Percentiles rank a stretch among this genome's conserved stretches.
Conservation (phyloP, 2,888 invertebrate genomes). For the Nomada lathburiana region DNA sequence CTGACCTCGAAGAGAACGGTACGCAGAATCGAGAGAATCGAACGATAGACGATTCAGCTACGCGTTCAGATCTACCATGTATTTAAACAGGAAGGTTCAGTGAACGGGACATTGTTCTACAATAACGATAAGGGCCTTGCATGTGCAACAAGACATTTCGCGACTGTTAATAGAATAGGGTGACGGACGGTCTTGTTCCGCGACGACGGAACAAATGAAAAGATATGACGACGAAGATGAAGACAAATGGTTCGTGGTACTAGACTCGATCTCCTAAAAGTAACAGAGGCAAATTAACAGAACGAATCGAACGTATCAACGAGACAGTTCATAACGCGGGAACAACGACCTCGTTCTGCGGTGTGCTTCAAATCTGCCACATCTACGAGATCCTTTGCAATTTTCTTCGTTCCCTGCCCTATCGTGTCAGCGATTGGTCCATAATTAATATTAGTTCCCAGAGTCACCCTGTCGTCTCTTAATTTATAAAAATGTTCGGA, state of each 20-base stretch:
- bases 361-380: slow-evolving; percentile 15
- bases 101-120: slow-evolving; percentile 59
- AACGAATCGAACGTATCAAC: slow-evolving; percentile 56
- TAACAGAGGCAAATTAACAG: slow-evolving; percentile 59
- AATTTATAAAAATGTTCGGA: too few relatives aligned
- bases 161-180: slow-evolving; percentile 68
- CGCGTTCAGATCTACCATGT: slow-evolving; percentile 12
- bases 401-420: slow-evolving; percentile 9
- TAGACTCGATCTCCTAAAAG: slow-evolving; percentile 67
- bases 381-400: not conserved
- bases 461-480: not conserved
- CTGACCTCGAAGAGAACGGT: slow-evolving; percentile 11
- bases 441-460: slow-evolving; percentile 43
- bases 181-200: slow-evolving; percentile 63
- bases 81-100: slow-evolving; percentile 55
- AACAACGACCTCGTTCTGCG: slow-evolving; percentile 46
- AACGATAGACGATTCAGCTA: not conserved
- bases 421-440: slow-evolving; percentile 3
- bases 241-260: slow-evolving; percentile 75
- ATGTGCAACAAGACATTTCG: slow-evolving; percentile 47
- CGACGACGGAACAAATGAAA: slow-evolving; percentile 72
- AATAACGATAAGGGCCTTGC: slow-evolving; percentile 62
- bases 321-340: slow-evolving; percentile 26
- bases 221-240: slow-evolving; percentile 75
- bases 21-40: slow-evolving; percentile 19